These are phyloP conservation scores for Philotrypesis tridentata DNA, from an alignment of 1,140 invertebrate species.

Conservation along the genomic window DNA sequence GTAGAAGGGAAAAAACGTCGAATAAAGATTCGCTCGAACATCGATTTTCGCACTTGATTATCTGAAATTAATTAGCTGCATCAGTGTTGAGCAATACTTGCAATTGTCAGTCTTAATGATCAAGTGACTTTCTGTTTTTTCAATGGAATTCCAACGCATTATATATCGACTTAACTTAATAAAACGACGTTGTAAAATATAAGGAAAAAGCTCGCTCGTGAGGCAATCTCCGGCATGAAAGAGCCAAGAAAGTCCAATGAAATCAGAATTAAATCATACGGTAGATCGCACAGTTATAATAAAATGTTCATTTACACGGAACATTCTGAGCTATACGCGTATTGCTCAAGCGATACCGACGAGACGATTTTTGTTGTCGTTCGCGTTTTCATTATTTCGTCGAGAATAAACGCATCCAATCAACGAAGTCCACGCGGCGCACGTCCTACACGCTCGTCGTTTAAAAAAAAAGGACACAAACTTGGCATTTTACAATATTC, in stretches of 20 bases:
- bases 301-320: no score
- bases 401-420: background rate
- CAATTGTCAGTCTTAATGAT: background rate
- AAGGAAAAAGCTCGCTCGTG: no score
- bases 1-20: conserved; percentile 33
- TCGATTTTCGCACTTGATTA: background rate
- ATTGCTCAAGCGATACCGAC: no score
- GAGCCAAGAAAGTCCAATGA: no score
- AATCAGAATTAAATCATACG: no score
- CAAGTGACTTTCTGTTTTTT: conserved; percentile 7
- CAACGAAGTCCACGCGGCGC: background rate
- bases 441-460: background rate
- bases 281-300: no score
- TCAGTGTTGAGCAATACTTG: background rate
- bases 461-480: background rate
- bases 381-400: background rate
- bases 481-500: background rate
- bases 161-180: background rate
- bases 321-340: background rate
- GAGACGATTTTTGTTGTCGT: no score
- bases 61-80: background rate
- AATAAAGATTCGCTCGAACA: conserved; percentile 14
- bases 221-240: background rate
- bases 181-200: background rate
- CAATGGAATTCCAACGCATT: background rate